Percentiles rank a stretch among this genome's conserved stretches.
Evolutionary conservation across 2,797 vertebrate genomes (phyloP).

Genomic region (Xyrichtys novacula): DNA sequence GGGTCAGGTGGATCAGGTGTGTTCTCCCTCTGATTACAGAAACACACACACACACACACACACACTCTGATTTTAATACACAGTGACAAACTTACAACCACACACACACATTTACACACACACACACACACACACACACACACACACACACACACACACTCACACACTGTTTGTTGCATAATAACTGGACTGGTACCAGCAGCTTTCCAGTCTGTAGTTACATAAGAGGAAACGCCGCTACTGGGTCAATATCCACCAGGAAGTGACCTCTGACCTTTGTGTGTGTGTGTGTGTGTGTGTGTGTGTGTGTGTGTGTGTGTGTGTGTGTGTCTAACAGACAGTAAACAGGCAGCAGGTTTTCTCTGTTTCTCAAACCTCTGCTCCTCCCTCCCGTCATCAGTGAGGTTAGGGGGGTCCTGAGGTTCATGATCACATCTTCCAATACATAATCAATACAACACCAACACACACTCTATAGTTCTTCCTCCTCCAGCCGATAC

Average conservation of each 20-base stretch:
- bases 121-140: background rate
- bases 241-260: slow-evolving; percentile 47
- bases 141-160: slow-evolving; percentile 13
- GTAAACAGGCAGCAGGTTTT: too few species aligned
- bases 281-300: slow-evolving; percentile 1
- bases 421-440: too few species aligned
- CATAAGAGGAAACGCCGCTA: slow-evolving; percentile 43
- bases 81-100: too few species aligned
- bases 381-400: background rate
- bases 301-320: background rate
- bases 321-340: too few species aligned
- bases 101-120: background rate
- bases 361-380: too few species aligned
- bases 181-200: slow-evolving; percentile 1
- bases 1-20: slow-evolving; percentile 26
- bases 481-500: too few species aligned
- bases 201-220: slow-evolving; percentile 30
- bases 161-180: slow-evolving; percentile 9
- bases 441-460: too few species aligned
- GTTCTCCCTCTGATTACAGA: slow-evolving; percentile 1
- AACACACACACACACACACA: background rate
- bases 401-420: too few species aligned
- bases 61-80: too few species aligned
- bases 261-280: slow-evolving; percentile 1
- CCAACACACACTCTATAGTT: too few species aligned